A percentile compares a stretch with the other conserved stretches of the same genome.
Evolutionary conservation across 1,140 invertebrate species (phyloP).

Genomic region (Steinernema feltiae): DNA sequence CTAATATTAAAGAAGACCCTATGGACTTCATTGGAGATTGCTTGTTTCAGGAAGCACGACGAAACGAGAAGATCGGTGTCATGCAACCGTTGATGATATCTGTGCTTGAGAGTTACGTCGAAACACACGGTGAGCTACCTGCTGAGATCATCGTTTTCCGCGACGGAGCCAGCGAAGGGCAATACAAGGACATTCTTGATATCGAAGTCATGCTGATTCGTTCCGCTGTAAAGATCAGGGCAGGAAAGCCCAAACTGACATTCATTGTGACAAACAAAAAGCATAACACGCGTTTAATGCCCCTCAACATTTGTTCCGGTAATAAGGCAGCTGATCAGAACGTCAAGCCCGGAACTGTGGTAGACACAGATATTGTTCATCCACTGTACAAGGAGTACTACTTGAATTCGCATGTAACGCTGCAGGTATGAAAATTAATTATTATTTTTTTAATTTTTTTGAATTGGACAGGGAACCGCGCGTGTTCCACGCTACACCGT

Average conservation of each 20-base stretch:
- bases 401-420: neutral
- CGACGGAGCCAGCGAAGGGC: neutral
- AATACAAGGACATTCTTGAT: neutral
- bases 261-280: conserved; percentile 96
- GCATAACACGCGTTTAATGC: conserved; percentile 89
- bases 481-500: conserved; percentile 24
- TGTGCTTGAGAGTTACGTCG: neutral
- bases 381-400: conserved; percentile 13
- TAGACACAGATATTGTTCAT: conserved; percentile 10
- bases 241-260: conserved; percentile 86
- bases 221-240: neutral
- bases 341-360: conserved; percentile 11
- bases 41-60: neutral
- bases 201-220: neutral
- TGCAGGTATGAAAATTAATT: conserved; percentile 13
- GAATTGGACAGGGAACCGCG: conserved; percentile 15
- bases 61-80: neutral
- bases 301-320: conserved; percentile 71
- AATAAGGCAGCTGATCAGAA: conserved; percentile 4
- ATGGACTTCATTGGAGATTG: neutral
- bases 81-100: neutral
- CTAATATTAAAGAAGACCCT: neutral
- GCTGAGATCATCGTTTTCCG: neutral
- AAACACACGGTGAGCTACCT: neutral
- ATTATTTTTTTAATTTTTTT: neutral